phyloP scores from a whole-genome alignment of 2,797 vertebrate genomes.

The Botia kubotai region DNA sequence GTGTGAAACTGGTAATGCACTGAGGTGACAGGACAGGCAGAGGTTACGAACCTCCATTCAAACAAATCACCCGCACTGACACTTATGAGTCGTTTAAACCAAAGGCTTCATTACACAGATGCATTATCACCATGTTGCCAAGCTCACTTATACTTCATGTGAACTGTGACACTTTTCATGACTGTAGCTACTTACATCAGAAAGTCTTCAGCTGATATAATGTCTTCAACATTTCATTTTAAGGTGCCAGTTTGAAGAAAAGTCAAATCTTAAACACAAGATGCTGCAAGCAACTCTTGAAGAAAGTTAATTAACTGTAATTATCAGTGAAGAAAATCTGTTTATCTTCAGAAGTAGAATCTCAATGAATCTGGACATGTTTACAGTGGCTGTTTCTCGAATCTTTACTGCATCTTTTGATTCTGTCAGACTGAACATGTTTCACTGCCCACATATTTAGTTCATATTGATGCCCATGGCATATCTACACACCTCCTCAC shows the following conservation, averaged over 20 bases:
- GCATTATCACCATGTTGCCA: slow-evolving; percentile 7
- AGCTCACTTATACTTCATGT: neutral
- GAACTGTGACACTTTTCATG: neutral
- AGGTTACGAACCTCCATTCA: slow-evolving; percentile 12
- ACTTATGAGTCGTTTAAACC: slow-evolving; percentile 49
- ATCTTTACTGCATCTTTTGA: slow-evolving; percentile 6
- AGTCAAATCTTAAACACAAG: too few relatives aligned
- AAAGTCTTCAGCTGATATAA: too few relatives aligned
- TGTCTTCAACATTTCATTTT: too few relatives aligned
- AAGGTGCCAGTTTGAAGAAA: too few relatives aligned
- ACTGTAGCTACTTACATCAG: too few relatives aligned
- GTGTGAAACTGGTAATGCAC: slow-evolving; percentile 31
- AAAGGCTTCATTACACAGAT: slow-evolving; percentile 40
- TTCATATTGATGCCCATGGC: slow-evolving; percentile 45
- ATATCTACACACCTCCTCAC: slow-evolving; percentile 16
- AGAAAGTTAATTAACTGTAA: too few relatives aligned
- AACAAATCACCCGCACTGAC: slow-evolving; percentile 50
- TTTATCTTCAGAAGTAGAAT: neutral
- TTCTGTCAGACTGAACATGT: neutral
- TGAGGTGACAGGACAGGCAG: slow-evolving; percentile 21
- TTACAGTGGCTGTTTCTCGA: neutral
- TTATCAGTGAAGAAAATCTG: too few relatives aligned
- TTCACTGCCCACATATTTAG: slow-evolving; percentile 37
- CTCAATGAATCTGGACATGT: neutral
- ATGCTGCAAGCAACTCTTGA: too few relatives aligned